Evolutionary conservation across 2,113 vertebrate genomes (phyloP), one percentile per base, ranked within the genome.

Genomic region (Brachirus orientalis): DNA sequence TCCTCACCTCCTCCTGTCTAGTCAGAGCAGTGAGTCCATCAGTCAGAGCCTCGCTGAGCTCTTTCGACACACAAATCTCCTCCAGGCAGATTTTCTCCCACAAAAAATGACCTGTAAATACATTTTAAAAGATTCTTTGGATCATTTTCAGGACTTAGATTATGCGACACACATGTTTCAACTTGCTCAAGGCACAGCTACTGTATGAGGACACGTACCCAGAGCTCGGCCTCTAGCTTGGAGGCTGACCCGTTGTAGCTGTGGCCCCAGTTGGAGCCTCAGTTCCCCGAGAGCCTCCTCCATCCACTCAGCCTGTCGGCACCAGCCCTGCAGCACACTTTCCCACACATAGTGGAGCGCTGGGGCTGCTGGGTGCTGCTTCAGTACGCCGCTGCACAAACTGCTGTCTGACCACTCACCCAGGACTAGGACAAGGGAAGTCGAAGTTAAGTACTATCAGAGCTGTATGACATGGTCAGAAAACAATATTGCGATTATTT

Each of bases 321-420:
- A 90, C 95, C 96, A 97, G 3, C 36, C 67, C 78, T 91, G 90
- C 51, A 96, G 79, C 8, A 90, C 89, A 1, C 48, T 17, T 45
- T 94, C 90, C 8, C 55, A 83, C 69, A 97, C 85, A 57, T 95
- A 96, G 20, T 69, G 46, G 43, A 79, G 80, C 0, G 86, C 87
- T 0, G 93, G 94, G 3, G 36, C 7, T 4, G 63, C 63, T 3
- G 57, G 33, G 1, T 20, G 77, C 37, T 65, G 65, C 6, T 65
- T 10, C 7, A 9, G 19, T 1, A 47, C 16, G 3, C 56, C 28
- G 8, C 44, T 6, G 10, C 14, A 3, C 28, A 59, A 20, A 0
- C 51, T 63, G 22, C 77, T 28, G 1, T 79, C 81, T 50, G 90
- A 87, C 96, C 95, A 97, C 54, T 95, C 93, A 52, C 95, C 88